A percentile compares a stretch with the other conserved stretches of the same genome.
phyloP scores from a whole-genome alignment of 2,797 vertebrate genomes.

The Chelon auratus region DNA sequence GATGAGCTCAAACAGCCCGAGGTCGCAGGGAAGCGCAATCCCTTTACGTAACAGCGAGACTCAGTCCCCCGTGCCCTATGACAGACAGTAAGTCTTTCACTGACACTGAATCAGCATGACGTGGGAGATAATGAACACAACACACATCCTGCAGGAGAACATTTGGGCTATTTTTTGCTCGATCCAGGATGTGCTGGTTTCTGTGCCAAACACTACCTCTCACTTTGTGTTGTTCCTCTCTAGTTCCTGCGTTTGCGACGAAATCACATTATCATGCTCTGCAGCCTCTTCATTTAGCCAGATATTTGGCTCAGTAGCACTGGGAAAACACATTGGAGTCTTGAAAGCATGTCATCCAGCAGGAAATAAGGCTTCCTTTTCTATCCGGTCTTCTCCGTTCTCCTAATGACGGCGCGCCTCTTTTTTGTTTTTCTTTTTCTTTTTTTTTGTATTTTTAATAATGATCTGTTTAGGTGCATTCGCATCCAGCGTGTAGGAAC shows the following conservation, averaged over 20 bases:
- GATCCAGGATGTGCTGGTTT: slow-evolving; percentile 41
- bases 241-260: slow-evolving; percentile 46
- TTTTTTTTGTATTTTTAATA: slow-evolving; percentile 40
- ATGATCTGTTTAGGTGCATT: slow-evolving; percentile 34
- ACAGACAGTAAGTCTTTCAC: slow-evolving; percentile 51
- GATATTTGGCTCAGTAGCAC: slow-evolving; percentile 57
- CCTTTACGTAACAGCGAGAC: slow-evolving; percentile 59
- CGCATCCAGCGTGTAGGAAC: slow-evolving; percentile 15
- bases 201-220: slow-evolving; percentile 41
- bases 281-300: slow-evolving; percentile 60
- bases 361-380: slow-evolving; percentile 49
- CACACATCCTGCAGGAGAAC: slow-evolving; percentile 38
- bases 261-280: slow-evolving; percentile 72
- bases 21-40: slow-evolving; percentile 60
- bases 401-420: slow-evolving; percentile 30
- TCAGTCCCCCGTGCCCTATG: slow-evolving; percentile 52
- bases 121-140: slow-evolving; percentile 57
- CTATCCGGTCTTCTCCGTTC: slow-evolving; percentile 28
- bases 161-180: slow-evolving; percentile 28
- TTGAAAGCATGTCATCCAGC: slow-evolving; percentile 57
- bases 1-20: slow-evolving; percentile 65
- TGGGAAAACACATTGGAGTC: slow-evolving; percentile 52
- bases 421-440: background rate
- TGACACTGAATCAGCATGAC: slow-evolving; percentile 58
- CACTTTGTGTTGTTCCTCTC: slow-evolving; percentile 45